Base-by-base conservation (phyloP, 1,140 invertebrate genomes). In the Sitophilus oryzae region DNA sequence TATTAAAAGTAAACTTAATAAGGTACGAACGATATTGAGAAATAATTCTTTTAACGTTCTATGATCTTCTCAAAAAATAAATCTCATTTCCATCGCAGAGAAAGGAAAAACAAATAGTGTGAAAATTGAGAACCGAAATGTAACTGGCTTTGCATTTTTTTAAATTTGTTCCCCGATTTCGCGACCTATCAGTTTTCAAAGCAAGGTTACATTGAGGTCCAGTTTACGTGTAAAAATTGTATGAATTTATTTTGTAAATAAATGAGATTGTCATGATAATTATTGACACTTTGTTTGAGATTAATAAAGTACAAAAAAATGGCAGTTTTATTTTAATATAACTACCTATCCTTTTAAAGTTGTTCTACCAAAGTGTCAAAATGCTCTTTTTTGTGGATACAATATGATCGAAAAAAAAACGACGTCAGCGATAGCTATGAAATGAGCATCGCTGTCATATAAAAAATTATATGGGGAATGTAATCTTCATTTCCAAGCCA, bases 201-300 rank as follows among this genome's bases (percentile, higher is more conserved):
- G 25, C 14, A 41, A 15, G 14, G 45, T 54, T 54, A 20, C 51
- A 53, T 45, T 38, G 20, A 37, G 23, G 51, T 22, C 51, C 18
- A 38, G 42, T 42, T 52, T 43, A 35, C 10, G 16, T 52, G 51
- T 53, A 53, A 53, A 53, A 46, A 54, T 34, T 54, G 25, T 41
- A 42, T 54, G 52, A 48, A 54, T 47, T 38, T 30, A 54, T 47
- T 54, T 47, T 54, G 45, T 54, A 54, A 54, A 54, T 54, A 54
- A 54, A 41, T 47, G 52, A 54, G 52, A 54, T 54, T 47, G 25
- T 54, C 52, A 47, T 46, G 35, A 54, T 54, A 54, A 42, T 54
- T 54, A 54, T 46, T 54, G 37, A 54, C 35, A 54, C 37, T 47
- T 54, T 54, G 52, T 54, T 54, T 54, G 43, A 41, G 47, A 47